phyloP scores from a whole-genome alignment of 2,113 vertebrate species.

The Gavia stellata region DNA sequence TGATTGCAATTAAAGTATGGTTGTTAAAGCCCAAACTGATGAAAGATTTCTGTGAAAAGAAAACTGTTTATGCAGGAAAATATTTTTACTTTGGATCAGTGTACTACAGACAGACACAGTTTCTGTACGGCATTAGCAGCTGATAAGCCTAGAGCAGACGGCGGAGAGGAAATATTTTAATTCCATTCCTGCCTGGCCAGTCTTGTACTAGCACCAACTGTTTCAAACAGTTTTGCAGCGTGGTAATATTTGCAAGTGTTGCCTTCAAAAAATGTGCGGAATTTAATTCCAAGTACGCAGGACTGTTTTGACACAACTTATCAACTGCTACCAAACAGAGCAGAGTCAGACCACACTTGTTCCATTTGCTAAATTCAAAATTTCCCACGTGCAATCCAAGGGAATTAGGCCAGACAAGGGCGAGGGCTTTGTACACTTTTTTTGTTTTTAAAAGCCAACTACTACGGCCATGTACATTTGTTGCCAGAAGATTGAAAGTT shows the following conservation, averaged over 20 bases:
- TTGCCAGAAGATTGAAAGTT: slow-evolving; percentile 7
- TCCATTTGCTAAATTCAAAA: slow-evolving; percentile 42
- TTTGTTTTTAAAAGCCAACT: background rate
- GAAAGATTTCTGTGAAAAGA: background rate
- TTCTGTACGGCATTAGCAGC: slow-evolving; percentile 6
- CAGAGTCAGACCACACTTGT: slow-evolving; percentile 9
- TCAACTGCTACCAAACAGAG: slow-evolving; percentile 44
- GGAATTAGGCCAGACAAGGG: background rate
- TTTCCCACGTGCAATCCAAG: background rate
- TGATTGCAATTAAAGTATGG: background rate
- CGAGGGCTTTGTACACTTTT: background rate
- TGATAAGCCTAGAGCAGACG: background rate
- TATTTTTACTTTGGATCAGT: background rate
- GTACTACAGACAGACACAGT: background rate
- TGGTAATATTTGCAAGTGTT: slow-evolving; percentile 38
- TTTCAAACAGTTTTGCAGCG: background rate
- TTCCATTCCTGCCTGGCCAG: background rate
- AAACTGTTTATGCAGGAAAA: background rate
- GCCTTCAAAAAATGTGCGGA: slow-evolving; percentile 2
- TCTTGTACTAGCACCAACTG: slow-evolving; percentile 42
- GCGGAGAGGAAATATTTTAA: background rate
- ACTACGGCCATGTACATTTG: background rate
- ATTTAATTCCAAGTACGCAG: slow-evolving; percentile 34
- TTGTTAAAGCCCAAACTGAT: background rate
- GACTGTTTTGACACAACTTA: slow-evolving; percentile 37